Evolutionary conservation across 2,797 vertebrate species (phyloP), one percentile per base, ranked within the genome.

Genomic region (Pseudocheirus occidentalis): DNA sequence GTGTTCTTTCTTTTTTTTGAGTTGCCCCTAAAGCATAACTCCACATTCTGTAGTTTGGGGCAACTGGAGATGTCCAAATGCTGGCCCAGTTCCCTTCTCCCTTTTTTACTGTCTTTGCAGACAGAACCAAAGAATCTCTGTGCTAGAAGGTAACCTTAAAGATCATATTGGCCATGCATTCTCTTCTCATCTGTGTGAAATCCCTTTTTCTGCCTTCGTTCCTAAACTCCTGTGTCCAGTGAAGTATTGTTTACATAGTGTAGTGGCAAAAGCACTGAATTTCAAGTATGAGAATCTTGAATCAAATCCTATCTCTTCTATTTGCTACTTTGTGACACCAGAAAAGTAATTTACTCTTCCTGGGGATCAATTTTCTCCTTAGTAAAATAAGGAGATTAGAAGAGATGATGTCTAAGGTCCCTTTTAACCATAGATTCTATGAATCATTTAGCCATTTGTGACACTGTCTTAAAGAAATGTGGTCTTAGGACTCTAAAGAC

Each of bases 241-340:
- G 73, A 87, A 40, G 24, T 89, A 11, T 90, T 91, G 52, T 55
- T 21, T 2, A 95, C 11, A 27, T 11, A 90, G 34, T 54, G 6
- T 4, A 55, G 2, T n/a, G 66, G 16, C 27, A 28, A 87, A 57
- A 66, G 59, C 27, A 31, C 13, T 94, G 55, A 28, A 56, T 10
- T 55, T 91, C 55, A n/a, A 62, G 9, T 90, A 7, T 2, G 53
- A 57, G 93, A 29, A 62, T 89, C 46, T 73, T 2, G 24, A 95
- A 94, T 52, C 34, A 96, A 95, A 90, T 73, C 90, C 53, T 90
- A 0, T 81, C 96, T 96, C 55, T 95, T 55, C 92, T 90, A 73
- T 46, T 50, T 92, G 56, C 4, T 91, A 40, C 57, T 90, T 91
- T 97, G 91, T 73, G 93, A 94, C 57, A 53, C 3, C 90, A 31